Evolutionary conservation across 2,888 invertebrate genomes (phyloP).

Genomic region (Dryobotodes eremita): DNA sequence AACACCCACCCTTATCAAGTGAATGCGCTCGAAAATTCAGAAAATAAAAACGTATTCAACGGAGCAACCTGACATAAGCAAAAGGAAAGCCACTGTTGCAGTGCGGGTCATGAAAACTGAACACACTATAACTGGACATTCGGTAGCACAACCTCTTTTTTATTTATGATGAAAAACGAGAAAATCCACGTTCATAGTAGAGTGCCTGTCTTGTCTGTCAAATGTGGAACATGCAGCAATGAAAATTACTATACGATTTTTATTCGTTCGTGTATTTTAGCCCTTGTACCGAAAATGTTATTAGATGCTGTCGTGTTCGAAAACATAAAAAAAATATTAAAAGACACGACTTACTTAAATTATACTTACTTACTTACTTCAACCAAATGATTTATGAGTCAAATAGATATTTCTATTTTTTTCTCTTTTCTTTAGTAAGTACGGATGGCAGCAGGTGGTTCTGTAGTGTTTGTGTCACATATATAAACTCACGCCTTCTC

Average conservation of each 20-base stretch:
- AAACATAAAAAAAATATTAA: no score
- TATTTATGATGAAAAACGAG: slow-evolving; percentile 39
- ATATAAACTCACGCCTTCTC: not conserved
- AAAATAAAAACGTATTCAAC: slow-evolving; percentile 18
- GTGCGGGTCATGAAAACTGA: slow-evolving; percentile 41
- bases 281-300: not conserved
- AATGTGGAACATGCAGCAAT: slow-evolving; percentile 7
- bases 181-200: slow-evolving; percentile 15
- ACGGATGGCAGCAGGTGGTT: not conserved
- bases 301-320: not conserved
- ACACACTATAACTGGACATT: slow-evolving; percentile 24
- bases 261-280: not conserved
- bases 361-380: no score
- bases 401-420: not conserved
- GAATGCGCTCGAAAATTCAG: not conserved
- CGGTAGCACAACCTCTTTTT: slow-evolving; percentile 18
- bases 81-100: slow-evolving; percentile 19
- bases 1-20: not conserved
- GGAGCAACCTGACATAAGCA: slow-evolving; percentile 9
- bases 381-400: not conserved
- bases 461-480: not conserved
- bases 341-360: no score
- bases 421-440: not conserved
- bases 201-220: slow-evolving; percentile 2
- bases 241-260: not conserved